A percentile compares a stretch with the other conserved stretches of the same genome.
phyloP scores from a whole-genome alignment of 2,797 vertebrate genomes.

The Potorous gilbertii region DNA sequence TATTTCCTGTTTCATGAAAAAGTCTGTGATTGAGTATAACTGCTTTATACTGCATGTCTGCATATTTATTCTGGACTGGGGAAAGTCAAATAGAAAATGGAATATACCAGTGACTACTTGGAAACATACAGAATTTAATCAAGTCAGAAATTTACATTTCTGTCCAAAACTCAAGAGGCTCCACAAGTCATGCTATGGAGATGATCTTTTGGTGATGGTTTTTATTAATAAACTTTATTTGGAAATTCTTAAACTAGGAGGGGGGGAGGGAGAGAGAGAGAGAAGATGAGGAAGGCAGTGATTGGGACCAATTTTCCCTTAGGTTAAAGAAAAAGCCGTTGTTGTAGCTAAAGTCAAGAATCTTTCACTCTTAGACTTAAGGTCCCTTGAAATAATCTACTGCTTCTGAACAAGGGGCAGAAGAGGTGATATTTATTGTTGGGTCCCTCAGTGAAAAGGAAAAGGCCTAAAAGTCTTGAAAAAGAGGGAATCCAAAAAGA shows the following conservation, averaged over 20 bases:
- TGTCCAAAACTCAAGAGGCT: background rate
- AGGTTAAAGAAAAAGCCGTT: background rate
- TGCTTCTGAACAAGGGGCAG: background rate
- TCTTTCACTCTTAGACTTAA: background rate
- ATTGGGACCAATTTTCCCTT: background rate
- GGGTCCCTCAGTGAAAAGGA: background rate
- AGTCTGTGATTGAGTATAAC: background rate
- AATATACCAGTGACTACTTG: background rate
- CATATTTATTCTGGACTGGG: background rate
- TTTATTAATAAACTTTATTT: background rate
- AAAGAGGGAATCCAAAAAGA: background rate
- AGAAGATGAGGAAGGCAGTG: background rate
- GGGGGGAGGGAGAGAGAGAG: rapidly evolving
- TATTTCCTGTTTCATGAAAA: background rate
- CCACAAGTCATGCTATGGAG: background rate
- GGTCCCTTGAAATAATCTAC: background rate
- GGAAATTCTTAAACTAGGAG: background rate
- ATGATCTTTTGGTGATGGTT: background rate
- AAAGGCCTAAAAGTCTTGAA: background rate
- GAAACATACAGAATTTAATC: background rate
- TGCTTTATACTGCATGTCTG: background rate
- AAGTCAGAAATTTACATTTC: background rate
- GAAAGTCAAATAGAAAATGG: background rate
- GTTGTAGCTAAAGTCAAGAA: background rate
- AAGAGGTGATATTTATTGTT: background rate